Base-by-base conservation (phyloP, 2,797 vertebrate species). In the Sylvia borin region DNA sequence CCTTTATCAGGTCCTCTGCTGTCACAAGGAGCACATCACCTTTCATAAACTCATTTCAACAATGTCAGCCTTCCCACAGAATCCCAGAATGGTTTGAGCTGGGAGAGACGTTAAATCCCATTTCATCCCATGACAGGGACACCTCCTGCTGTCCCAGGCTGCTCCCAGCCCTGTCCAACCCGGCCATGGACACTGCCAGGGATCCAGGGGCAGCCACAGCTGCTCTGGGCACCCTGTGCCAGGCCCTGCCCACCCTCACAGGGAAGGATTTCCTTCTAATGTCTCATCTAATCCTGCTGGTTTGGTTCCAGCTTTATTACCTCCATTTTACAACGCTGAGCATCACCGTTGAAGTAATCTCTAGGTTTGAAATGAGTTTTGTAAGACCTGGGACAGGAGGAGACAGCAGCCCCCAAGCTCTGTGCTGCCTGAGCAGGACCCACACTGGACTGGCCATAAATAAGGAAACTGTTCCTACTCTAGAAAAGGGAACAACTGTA, bases 101-200 rank as follows among this genome's bases (percentile, higher is more conserved):
- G 51, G 55, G 3, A 82, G 11, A 3, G 21, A 24, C 25, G 12
- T 64, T 11, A 65, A 65, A 71, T 7, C 25, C 5, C n/a, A 57
- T 18, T 62, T 2, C 10, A 10, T 47, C 2, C 60, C 60, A 8
- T 1, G 47, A 18, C 45, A 72, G 43, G 43, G 43, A 20, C 60
- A n/a, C 6, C 18, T 75, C 0, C 26, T 47, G 9, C 21, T 3
- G 2, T 22, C 54, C 77, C 62, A 68, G 40, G 26, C 0, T 20
- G 68, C 53, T 67, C 47, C 61, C 5, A 47, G 3, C 25, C 45
- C 67, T 0, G 0, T 31, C 53, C 71, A 51, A 0, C 58, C 57
- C 47, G 51, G 58, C 65, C 65, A 26, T 5, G 57, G 57, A 0
- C 79, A 65, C 10, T 58, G 0, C 72, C 79, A 60, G 53, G 51